A percentile compares a stretch with the other conserved stretches of the same genome.
phyloP scores from a whole-genome alignment of 1,140 invertebrate genomes.

The Drosophila hydei region DNA sequence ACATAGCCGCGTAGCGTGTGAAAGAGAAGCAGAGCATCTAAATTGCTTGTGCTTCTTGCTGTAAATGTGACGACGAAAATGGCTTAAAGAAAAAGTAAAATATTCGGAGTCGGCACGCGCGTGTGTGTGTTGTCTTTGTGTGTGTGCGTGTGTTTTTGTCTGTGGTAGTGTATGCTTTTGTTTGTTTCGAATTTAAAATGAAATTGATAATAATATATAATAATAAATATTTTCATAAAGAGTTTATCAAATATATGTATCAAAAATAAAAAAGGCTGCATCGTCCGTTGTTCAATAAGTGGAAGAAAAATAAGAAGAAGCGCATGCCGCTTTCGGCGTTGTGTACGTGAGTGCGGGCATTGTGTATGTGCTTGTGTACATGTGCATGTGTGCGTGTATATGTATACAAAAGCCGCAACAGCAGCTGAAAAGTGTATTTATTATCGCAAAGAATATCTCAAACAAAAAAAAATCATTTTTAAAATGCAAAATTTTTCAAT shows the following conservation, averaged over 20 bases:
- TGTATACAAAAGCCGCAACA: slow-evolving; percentile 45
- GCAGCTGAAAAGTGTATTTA: slow-evolving; percentile 53
- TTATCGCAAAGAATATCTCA: slow-evolving; percentile 30
- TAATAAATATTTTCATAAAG: slow-evolving; percentile 24
- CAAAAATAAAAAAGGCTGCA: slow-evolving; percentile 26
- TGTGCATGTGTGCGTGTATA: slow-evolving; percentile 17
- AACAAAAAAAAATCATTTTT: slow-evolving; percentile 21
- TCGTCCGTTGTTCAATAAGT: slow-evolving; percentile 48
- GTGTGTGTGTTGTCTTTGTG: slow-evolving; percentile 26
- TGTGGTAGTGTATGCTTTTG: background rate
- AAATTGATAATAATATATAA: slow-evolving; percentile 46
- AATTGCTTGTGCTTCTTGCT: slow-evolving; percentile 61
- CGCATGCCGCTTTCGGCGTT: slow-evolving; percentile 25
- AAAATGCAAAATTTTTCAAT: slow-evolving; percentile 35
- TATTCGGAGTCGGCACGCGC: slow-evolving; percentile 36
- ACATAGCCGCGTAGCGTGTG: slow-evolving; percentile 37
- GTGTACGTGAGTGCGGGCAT: slow-evolving; percentile 19
- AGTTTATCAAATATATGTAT: slow-evolving; percentile 19
- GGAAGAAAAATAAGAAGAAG: slow-evolving; percentile 42
- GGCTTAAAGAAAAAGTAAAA: slow-evolving; percentile 66
- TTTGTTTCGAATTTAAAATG: slow-evolving; percentile 32
- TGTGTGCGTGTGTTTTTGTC: slow-evolving; percentile 12
- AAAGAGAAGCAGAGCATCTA: slow-evolving; percentile 58
- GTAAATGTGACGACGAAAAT: slow-evolving; percentile 76
- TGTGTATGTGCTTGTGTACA: slow-evolving; percentile 9